Conservation (phyloP, 2,113 vertebrate genomes). For the Aldabrachelys gigantea region DNA sequence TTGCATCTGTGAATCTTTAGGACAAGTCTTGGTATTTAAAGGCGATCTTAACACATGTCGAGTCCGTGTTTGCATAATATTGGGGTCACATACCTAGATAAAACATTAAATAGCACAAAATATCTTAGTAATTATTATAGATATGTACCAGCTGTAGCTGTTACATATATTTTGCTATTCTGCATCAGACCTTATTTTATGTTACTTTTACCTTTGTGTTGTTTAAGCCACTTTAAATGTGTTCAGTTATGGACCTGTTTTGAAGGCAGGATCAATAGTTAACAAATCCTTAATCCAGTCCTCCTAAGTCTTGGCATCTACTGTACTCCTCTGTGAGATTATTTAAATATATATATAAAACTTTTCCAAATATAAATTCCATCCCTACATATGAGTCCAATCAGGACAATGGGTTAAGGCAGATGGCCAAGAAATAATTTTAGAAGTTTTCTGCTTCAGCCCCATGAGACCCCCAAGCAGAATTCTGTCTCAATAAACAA, state of each 20-base stretch:
- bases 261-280: not conserved
- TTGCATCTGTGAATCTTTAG: conserved; percentile 85
- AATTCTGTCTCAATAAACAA: not conserved
- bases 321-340: not conserved
- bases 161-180: fast-evolving
- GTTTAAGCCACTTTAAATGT: not conserved
- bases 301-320: not conserved
- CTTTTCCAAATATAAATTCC: not conserved
- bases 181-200: fast-evolving
- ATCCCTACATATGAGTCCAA: not conserved
- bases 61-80: conserved; percentile 81
- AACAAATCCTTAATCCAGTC: not conserved
- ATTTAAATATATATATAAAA: not conserved
- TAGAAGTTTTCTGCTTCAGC: not conserved
- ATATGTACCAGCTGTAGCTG: too few relatives aligned
- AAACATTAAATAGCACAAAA: not conserved
- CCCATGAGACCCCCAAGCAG: not conserved
- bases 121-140: not conserved
- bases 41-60: conserved; percentile 87
- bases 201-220: not conserved
- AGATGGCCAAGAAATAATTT: not conserved
- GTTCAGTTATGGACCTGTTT: not conserved
- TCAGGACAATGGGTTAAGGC: not conserved
- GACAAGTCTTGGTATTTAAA: conserved; percentile 78
- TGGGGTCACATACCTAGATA: conserved; percentile 85